Percentiles rank a stretch among this genome's conserved stretches.
phyloP scores from a whole-genome alignment of 1,140 invertebrate species.

The Pinna nobilis region DNA sequence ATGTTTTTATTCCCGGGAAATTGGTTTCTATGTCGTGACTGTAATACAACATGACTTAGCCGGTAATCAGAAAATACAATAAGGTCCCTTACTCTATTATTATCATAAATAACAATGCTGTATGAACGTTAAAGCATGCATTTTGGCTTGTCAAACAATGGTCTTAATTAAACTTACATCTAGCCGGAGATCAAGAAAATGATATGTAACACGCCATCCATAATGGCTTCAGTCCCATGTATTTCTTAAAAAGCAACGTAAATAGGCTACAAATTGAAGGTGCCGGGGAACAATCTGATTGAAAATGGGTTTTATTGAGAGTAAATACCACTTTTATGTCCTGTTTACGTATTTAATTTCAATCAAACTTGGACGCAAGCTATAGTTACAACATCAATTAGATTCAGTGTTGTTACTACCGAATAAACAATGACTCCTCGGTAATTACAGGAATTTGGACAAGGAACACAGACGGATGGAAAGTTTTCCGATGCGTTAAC shows the following conservation, averaged over 20 bases:
- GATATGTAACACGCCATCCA: background rate
- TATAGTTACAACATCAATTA: no score
- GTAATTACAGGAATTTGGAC: no score
- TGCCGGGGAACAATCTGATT: constrained; percentile 1
- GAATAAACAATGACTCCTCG: no score
- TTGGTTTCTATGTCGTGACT: no score
- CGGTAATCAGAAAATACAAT: constrained; percentile 23
- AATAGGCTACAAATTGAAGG: constrained; percentile 19
- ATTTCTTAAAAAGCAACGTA: constrained; percentile 13
- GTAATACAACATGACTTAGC: no score
- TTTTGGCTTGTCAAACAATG: constrained; percentile 20
- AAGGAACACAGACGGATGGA: no score
- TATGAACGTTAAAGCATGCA: constrained; percentile 1
- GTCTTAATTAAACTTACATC: constrained; percentile 23
- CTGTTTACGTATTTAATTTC: constrained; percentile 7
- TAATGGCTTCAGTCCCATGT: constrained; percentile 1
- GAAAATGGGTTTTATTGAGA: constrained; percentile 13
- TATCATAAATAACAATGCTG: background rate
- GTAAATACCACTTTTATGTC: constrained; percentile 14
- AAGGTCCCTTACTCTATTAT: constrained; percentile 7
- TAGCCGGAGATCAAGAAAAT: background rate
- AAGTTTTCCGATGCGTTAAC: no score
- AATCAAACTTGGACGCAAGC: constrained; percentile 14
- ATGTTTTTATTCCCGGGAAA: no score
- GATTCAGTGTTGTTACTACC: no score